Base-by-base conservation (phyloP, 2,888 invertebrate genomes). In the Candidula unifasciata region DNA sequence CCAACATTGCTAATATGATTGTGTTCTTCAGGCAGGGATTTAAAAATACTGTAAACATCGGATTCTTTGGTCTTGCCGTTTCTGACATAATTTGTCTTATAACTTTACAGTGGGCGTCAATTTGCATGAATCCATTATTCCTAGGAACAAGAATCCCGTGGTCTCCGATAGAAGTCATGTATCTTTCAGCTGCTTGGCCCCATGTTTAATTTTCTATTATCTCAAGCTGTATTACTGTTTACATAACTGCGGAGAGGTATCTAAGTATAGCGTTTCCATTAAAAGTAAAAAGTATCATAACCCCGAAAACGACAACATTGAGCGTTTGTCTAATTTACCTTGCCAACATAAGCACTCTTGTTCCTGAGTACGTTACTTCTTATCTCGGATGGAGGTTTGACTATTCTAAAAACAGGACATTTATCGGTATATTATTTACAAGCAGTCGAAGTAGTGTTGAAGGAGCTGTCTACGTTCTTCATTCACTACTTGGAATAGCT, bases 21-120 rank as follows among this genome's bases (percentile, higher is more conserved):
- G 27, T 85, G 18, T 69, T 85, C 54, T 66, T 24, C 27, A 57
- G 60, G 35, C 76, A 85, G 69, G 77, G 81, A 27, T 76, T 85
- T 60, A 44, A 24, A 24, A 37, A 85, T 37, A 69, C 69, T 24
- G 81, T 77, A 21, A 77, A 77, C 71, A 81, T 76, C 16, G 3
- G 60, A 8, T 80, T 85, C 44, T 44, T 77, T 27, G 69, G 68
- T 10, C 10, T 82, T 0, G 82, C 77, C 68, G 52, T 82, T 52
- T 76, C 82, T 52, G 82, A 82, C 30, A 3, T 82, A 1, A 24
- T 64, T 27, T 76, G 66, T 35, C 33, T 82, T 8, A 21, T 52
- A 0, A 68, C 33, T 24, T 33, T 77, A 2, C 54, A n/a, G 33
- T 82, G 82, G 82, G 21, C 21, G 0, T 30, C 35, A 30, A 5